These are phyloP conservation scores for Cryptomyrus ogoouensis DNA, from an alignment of 2,113 vertebrate species.

Conservation along the genomic window DNA sequence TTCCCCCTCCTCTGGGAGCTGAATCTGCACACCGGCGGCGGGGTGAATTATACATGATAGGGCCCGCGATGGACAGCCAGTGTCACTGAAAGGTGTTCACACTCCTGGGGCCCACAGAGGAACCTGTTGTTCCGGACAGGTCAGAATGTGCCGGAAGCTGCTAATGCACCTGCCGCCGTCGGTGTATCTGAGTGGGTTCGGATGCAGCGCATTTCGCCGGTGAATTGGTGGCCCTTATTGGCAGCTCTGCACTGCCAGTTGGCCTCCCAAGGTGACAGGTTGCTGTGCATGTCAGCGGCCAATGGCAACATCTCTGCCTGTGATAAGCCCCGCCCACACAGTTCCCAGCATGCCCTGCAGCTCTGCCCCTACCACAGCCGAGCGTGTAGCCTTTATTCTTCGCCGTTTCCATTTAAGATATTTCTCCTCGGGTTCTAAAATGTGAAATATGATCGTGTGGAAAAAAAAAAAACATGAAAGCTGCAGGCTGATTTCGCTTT, in stretches of 20 bases:
- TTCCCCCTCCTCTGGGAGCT: slow-evolving; percentile 50
- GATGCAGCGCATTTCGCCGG: neutral
- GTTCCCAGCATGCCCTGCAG: neutral
- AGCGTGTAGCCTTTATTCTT: neutral
- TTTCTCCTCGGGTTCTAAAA: neutral
- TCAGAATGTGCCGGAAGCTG: slow-evolving; percentile 18
- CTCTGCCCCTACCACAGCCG: neutral
- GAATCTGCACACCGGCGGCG: slow-evolving; percentile 49
- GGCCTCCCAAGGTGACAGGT: slow-evolving; percentile 11
- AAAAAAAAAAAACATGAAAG: neutral
- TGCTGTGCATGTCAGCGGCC: neutral
- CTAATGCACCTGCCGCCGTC: slow-evolving; percentile 1
- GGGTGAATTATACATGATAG: slow-evolving; percentile 64
- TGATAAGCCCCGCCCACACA: neutral
- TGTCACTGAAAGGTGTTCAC: slow-evolving; percentile 45
- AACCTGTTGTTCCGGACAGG: slow-evolving; percentile 11
- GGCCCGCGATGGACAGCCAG: slow-evolving; percentile 42
- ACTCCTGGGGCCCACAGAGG: neutral
- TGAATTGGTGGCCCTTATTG: neutral
- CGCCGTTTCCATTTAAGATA: neutral
- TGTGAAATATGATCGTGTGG: neutral
- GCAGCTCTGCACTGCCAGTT: neutral
- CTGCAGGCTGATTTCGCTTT: neutral
- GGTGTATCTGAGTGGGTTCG: neutral
- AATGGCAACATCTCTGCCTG: neutral